Base-by-base conservation (phyloP, 2,888 invertebrate genomes). In the Melanotus villosus region DNA sequence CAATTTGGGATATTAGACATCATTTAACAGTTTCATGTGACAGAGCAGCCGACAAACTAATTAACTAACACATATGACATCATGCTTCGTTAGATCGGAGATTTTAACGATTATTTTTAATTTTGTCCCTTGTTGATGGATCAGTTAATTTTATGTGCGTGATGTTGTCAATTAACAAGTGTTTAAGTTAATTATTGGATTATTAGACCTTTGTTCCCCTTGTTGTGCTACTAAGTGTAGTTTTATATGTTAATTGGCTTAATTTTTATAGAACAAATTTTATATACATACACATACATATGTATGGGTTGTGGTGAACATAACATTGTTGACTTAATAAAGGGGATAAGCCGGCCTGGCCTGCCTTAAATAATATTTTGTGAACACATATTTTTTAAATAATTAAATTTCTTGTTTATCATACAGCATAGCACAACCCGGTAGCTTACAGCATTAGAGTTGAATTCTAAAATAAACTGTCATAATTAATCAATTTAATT, bases 131-230 rank as follows among this genome's bases (percentile, higher is more conserved):
- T 63, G 58, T 66, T 71, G 79, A 79, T 78, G 79, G 79, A 80
- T 80, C 75, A 76, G 78, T 78, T 78, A 80, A 79, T 80, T 80
- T 77, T 77, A 74, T 74, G 77, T 81, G 81, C 82, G 82, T 82
- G 82, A 80, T 81, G 78, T 80, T 78, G 79, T 79, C 79, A 81
- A 81, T 82, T 82, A 80, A 80, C 79, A 77, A 81, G 82, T 81
- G 80, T 81, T 82, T 83, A 82, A 83, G 81, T 81, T 82, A 81
- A 83, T 82, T 82, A 83, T 80, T 78, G 30, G 60, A 67, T 72
- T 70, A 67, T 67, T 70, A 57, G 58, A 47, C 50, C 69, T 34
- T 70, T 65, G 63, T 34, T 54, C 65, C 65, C 47, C 41, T 69
- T 65, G 59, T 59, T 59, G 60, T 60, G 43, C 45, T 43, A 56